Percentiles rank a stretch among this genome's conserved stretches.
phyloP scores from a whole-genome alignment of 2,113 vertebrate genomes.

The Prunella himalayana region DNA sequence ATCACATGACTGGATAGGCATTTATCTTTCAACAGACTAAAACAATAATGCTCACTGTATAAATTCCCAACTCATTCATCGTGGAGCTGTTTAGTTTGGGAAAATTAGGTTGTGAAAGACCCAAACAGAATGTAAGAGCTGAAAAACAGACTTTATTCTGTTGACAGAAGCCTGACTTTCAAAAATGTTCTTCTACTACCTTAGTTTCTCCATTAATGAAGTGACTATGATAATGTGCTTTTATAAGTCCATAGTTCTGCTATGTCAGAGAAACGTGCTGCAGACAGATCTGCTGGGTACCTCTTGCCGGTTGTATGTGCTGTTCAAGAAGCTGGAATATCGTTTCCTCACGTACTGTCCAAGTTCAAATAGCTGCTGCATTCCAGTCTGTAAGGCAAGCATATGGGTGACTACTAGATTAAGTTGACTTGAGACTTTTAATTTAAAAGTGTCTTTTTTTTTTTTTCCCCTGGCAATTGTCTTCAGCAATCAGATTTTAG shows the following conservation, averaged over 20 bases:
- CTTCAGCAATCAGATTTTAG: neutral
- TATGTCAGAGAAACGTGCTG: neutral
- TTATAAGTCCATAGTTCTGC: neutral
- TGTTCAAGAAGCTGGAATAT: slow-evolving; percentile 77
- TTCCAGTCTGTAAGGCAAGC: slow-evolving; percentile 76
- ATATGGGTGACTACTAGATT: neutral
- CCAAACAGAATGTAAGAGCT: neutral
- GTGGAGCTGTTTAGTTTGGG: neutral
- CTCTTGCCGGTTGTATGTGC: slow-evolving; percentile 80
- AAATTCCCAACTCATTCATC: neutral
- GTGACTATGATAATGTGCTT: neutral
- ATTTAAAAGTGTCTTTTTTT: neutral
- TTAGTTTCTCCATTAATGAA: neutral
- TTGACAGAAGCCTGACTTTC: neutral
- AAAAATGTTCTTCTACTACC: neutral
- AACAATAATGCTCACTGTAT: neutral
- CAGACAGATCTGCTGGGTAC: slow-evolving; percentile 33
- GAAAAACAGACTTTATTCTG: neutral
- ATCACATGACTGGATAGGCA: neutral
- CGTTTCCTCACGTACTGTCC: slow-evolving; percentile 75
- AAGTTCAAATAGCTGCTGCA: slow-evolving; percentile 84
- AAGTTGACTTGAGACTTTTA: neutral
- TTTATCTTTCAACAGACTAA: neutral
- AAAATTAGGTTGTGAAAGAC: neutral
- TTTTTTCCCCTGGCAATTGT: too few species aligned